Evolutionary conservation across 1,140 invertebrate genomes (phyloP).

Genomic region (Procambarus clarkii): DNA sequence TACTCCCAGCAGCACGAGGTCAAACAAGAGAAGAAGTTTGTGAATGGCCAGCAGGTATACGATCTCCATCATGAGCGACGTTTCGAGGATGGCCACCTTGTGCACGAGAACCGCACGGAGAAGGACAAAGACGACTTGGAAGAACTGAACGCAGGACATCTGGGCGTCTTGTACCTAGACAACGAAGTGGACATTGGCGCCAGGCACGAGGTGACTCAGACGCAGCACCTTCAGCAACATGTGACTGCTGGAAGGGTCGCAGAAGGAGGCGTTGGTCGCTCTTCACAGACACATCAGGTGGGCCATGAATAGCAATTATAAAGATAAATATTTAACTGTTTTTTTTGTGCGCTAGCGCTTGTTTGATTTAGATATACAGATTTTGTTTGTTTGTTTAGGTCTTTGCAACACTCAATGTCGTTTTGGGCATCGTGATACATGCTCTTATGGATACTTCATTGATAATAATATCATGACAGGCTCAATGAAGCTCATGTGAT

Average conservation of each 20-base stretch:
- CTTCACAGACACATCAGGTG: constrained; percentile 31
- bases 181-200: neutral
- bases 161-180: neutral
- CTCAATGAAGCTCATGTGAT: no score
- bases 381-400: no score
- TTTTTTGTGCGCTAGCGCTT: no score
- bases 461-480: no score
- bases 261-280: neutral
- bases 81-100: constrained; percentile 43
- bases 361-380: no score
- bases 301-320: neutral
- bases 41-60: constrained; percentile 46
- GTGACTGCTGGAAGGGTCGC: constrained; percentile 6
- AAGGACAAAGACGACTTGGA: constrained; percentile 43
- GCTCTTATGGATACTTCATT: no score
- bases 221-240: constrained; percentile 31
- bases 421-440: no score
- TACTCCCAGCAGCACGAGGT: constrained; percentile 60
- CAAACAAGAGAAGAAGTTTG: constrained; percentile 47
- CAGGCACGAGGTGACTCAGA: constrained; percentile 35
- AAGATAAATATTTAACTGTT: no score
- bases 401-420: no score
- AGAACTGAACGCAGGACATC: neutral
- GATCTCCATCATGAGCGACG: constrained; percentile 52
- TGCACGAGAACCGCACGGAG: constrained; percentile 48